These are phyloP conservation scores for Tylochromis polylepis DNA, from an alignment of 2,113 vertebrate genomes.

Conservation along the genomic window DNA sequence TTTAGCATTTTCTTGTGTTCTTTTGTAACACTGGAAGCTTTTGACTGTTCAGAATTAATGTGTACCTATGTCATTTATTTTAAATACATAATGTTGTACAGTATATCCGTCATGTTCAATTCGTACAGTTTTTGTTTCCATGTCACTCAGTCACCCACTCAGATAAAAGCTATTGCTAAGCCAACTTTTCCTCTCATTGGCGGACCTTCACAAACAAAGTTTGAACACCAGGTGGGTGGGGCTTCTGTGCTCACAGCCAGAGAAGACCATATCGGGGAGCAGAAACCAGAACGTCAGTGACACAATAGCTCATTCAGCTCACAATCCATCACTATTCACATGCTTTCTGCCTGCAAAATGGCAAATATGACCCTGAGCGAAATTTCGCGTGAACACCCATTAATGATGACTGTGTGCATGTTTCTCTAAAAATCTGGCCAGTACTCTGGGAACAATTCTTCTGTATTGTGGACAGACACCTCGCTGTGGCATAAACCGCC, in stretches of 20 bases:
- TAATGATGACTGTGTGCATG: not conserved
- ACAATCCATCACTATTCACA: not conserved
- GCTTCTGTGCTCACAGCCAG: not conserved
- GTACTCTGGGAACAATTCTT: not conserved
- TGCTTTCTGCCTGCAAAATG: not conserved
- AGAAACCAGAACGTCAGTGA: not conserved
- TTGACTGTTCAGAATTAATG: not conserved
- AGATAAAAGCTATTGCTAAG: not conserved
- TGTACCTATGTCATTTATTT: not conserved
- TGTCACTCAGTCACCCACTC: not conserved
- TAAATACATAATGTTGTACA: not conserved
- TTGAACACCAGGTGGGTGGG: not conserved
- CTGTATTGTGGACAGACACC: rapidly evolving
- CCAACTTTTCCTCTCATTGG: not conserved
- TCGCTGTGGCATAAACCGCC: rapidly evolving
- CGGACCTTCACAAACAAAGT: rapidly evolving
- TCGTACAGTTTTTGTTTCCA: not conserved
- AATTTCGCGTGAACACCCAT: not conserved
- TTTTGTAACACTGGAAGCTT: not conserved
- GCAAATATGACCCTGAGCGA: not conserved
- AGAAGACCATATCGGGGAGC: not conserved
- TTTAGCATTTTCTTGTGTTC: not conserved
- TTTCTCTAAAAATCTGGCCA: not conserved
- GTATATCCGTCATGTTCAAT: not conserved
- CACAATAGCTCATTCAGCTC: not conserved